Conservation (phyloP, 2,888 invertebrate species). For the Leucophora obtusa region DNA sequence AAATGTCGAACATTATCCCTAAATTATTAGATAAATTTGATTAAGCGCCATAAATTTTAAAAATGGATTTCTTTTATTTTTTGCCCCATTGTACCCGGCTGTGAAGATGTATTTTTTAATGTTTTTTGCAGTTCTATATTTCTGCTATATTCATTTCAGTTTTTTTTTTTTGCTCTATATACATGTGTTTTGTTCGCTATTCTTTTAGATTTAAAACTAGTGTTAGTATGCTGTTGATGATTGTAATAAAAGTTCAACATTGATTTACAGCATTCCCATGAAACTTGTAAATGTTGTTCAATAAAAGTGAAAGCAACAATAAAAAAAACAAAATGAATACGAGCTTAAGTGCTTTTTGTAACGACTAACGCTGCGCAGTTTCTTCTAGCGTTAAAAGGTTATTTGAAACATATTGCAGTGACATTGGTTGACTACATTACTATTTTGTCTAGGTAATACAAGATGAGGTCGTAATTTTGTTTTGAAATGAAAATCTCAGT, state of each 20-base stretch:
- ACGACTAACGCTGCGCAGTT: constrained; percentile 8
- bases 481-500: background rate
- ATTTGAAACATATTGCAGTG: constrained; percentile 38
- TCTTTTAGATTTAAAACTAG: constrained; percentile 21
- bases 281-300: constrained; percentile 65
- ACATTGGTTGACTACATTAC: constrained; percentile 5
- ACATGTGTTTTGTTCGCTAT: background rate
- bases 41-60: no score
- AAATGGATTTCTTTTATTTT: no score
- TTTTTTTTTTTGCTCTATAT: background rate
- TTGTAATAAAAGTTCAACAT: constrained; percentile 68
- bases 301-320: constrained; percentile 24
- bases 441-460: no score
- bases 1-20: no score
- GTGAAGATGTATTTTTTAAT: background rate
- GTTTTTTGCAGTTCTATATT: constrained; percentile 5
- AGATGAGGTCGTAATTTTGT: background rate
- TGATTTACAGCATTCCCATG: constrained; percentile 67
- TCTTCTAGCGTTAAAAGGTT: constrained; percentile 21
- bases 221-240: constrained; percentile 57
- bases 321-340: constrained; percentile 10
- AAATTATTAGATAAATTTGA: no score
- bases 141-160: background rate
- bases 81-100: no score
- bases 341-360: background rate